Evolutionary conservation across 2,113 vertebrate species (phyloP), one percentile per base, ranked within the genome.

Genomic region (Dromas ardeola): DNA sequence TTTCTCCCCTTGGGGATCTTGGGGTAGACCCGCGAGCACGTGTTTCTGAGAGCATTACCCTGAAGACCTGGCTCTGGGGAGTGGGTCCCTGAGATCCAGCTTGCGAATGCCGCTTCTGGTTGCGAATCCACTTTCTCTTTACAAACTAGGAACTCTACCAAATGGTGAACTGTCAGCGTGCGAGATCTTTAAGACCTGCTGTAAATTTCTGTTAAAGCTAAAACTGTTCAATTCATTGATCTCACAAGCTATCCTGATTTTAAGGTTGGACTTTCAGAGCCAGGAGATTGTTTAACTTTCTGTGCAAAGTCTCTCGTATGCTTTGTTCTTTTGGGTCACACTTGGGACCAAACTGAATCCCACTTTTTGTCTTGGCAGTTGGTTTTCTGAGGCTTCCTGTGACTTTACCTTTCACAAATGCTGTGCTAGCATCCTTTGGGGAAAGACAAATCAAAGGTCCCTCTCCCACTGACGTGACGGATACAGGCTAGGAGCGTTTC

Each of bases 221-320:
- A 20, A 77, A 29, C 13, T 16, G 11, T 59, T 88, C 12, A 16
- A 42, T 49, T 63, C 6, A 27, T 63, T 66, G 15, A 38, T 63
- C n/a, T 47, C 81, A 32, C 21, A 45, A 79, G 38, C 27, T 74
- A 13, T 78, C 16, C 17, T 8, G 2, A 21, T 65, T 76, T 85
- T 63, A 69, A 72, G 36, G 15, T 82, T 70, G 50, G 49, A 22
- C 36, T 91, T 83, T 20, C 7, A 83, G 63, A 70, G 50, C 25
- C 32, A 49, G 27, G 66, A 72, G 42, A 11, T 53, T 22, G 43
- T 47, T 94, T 61, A 69, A 52, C 30, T 72, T 81, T 13, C n/a
- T 2, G 1, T 47, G 21, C 74, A 40, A 52, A 58, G 36, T 73
- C 45, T 32, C 42, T 70, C 2, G 0, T 49, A 3, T 1, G 8